Conservation (phyloP, 2,113 vertebrate genomes). For the Sclerurus mexicanus region DNA sequence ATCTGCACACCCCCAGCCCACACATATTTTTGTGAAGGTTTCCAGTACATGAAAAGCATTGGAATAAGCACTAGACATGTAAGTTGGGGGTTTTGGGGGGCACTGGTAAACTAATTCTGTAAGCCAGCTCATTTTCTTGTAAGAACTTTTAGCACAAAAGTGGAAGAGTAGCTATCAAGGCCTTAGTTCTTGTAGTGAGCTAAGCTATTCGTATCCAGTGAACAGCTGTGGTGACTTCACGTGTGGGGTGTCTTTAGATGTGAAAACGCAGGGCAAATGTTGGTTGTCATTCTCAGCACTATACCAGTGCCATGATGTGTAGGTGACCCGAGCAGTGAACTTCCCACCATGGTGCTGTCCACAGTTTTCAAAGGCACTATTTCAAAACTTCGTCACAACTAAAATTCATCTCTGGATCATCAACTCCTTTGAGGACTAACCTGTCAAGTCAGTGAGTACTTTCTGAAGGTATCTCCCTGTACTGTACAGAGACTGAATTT, state of each 20-base stretch:
- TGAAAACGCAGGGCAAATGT: not conserved
- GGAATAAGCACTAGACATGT: not conserved
- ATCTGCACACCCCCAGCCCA: accelerated
- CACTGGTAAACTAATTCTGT: not conserved
- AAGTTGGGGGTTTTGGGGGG: not conserved
- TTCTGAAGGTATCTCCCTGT: not conserved
- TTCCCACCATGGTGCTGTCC: not conserved
- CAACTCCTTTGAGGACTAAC: not conserved
- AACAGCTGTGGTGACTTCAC: not conserved
- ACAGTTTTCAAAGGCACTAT: not conserved
- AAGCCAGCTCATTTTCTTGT: not conserved
- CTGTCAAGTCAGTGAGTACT: not conserved
- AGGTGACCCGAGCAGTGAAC: not conserved
- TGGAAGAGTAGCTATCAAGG: not conserved
- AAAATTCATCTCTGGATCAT: not conserved
- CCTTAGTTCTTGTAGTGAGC: not conserved
- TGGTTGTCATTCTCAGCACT: not conserved
- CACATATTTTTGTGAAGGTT: not conserved
- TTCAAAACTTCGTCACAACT: not conserved
- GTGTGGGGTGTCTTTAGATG: not conserved
- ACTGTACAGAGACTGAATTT: not conserved
- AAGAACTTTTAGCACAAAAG: not conserved
- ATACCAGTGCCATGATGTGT: accelerated
- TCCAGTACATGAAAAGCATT: not conserved
- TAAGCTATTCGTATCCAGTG: not conserved